phyloP scores from a whole-genome alignment of 2,797 vertebrate genomes.

The Dendrocincla tyrannina region DNA sequence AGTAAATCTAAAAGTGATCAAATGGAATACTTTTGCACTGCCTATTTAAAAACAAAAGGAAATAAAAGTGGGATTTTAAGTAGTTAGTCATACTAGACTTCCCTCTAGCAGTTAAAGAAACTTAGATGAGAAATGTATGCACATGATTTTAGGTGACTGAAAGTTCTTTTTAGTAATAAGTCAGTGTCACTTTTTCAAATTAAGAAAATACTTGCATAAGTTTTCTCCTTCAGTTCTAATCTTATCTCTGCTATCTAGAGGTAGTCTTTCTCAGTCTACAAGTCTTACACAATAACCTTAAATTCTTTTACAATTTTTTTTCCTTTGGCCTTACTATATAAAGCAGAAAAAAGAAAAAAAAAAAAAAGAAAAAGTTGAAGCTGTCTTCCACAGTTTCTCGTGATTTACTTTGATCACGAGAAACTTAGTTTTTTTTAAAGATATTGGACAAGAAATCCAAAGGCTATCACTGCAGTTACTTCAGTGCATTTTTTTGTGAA shows the following conservation, averaged over 20 bases:
- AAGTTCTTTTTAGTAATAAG: conserved; percentile 35
- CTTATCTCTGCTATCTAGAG: conserved; percentile 55
- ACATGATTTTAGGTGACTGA: conserved; percentile 43
- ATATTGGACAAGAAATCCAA: conserved; percentile 28
- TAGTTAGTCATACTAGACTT: not conserved
- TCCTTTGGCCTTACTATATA: not conserved
- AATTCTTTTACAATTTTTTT: conserved; percentile 39
- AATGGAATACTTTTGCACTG: not conserved
- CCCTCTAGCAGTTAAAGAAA: conserved; percentile 34
- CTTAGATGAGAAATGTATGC: conserved; percentile 47
- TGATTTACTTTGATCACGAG: conserved; percentile 14
- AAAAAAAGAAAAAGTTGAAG: not conserved
- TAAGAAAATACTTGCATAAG: conserved; percentile 20
- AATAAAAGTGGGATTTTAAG: not conserved
- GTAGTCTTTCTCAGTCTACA: conserved; percentile 17
- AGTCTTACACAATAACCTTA: conserved; percentile 49
- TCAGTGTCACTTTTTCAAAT: conserved; percentile 10
- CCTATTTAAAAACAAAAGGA: not conserved
- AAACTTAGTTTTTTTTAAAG: conserved; percentile 63
- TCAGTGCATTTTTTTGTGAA: not conserved
- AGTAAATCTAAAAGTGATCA: not conserved
- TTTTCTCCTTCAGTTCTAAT: conserved; percentile 49
- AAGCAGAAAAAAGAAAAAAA: not conserved
- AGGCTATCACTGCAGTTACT: not conserved
- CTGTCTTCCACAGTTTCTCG: not conserved